Evolutionary conservation across 2,113 vertebrate species (phyloP), one percentile per base, ranked within the genome.

Genomic region (Sinocyclocheilus anophthalmus): DNA sequence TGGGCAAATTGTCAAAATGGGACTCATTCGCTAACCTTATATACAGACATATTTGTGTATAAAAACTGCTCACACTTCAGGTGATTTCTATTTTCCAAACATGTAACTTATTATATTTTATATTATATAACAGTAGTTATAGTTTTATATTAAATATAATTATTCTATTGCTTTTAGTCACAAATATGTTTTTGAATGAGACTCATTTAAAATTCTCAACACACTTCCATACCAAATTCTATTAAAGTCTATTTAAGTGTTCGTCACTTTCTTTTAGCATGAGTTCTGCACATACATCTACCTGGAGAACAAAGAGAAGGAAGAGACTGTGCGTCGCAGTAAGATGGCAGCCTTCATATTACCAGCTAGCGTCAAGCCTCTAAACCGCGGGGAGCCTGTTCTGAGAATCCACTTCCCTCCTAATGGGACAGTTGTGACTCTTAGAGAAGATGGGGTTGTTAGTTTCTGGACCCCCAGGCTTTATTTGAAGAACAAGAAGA

Each of bases 391-490:
- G 20, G 86, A 93, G 39, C 94, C 94, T 4, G 57, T 95, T 42
- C 69, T 94, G 33, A 85, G 88, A 83, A 90, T 96, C 70, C 93
- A 90, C 39, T 84, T 89, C 50, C 85, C 78, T 84, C 87, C 90
- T 3, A 94, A 95, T 3, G 93, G 92, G 76, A 92, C 92, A 70
- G 70, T 96, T 45, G 87, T 96, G 61, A 95, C 93, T 67, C 91
- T 95, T 70, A 90, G 90, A 86, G 96, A 96, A 90, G 95, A 96
- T 0, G 95, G 96, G 10, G 57, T 87, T 20, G 90, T 96, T 85
- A 94, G 92, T 91, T 94, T 92, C 89, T 96, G 96, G 95, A 96
- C 92, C 83, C 90, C 93, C 78, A 93, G 96, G 72, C 95, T 97
- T 65, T 93, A 94, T 83, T 85, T 94, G 67, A 95, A 94, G 91